phyloP scores from a whole-genome alignment of 30 jellyfish, hydroid and myxozoan species.

The Pelagia noctiluca region DNA sequence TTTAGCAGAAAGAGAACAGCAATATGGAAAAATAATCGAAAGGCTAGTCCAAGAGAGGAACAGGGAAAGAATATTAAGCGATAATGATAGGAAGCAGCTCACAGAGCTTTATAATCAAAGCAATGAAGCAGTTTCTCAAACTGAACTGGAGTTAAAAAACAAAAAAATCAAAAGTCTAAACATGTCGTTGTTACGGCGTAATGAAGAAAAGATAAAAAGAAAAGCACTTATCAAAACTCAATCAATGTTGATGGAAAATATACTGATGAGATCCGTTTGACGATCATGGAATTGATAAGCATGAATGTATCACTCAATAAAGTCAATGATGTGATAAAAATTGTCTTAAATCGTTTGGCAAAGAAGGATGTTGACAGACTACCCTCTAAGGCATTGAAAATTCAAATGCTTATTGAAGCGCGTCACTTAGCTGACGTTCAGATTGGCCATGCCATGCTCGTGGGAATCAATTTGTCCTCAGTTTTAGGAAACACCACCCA shows the following conservation, averaged over 20 bases:
- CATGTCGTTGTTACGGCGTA: background rate
- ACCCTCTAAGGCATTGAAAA: slow-evolving; percentile 36
- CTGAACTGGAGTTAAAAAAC: background rate
- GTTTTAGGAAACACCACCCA: slow-evolving; percentile 12
- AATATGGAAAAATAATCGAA: background rate
- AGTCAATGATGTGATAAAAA: slow-evolving; percentile 33
- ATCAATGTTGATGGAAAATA: slow-evolving; percentile 47
- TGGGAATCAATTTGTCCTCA: background rate
- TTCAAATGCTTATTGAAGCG: background rate
- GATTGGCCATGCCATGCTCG: slow-evolving; percentile 25
- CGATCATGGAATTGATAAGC: slow-evolving; percentile 30
- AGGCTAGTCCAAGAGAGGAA: background rate
- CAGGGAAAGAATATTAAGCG: background rate
- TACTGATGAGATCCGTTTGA: slow-evolving; percentile 12
- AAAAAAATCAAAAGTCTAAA: background rate
- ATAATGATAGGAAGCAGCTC: background rate
- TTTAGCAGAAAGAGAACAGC: slow-evolving; percentile 1
- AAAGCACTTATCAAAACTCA: slow-evolving; percentile 4
- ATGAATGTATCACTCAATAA: slow-evolving; percentile 41
- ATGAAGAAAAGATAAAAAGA: background rate
- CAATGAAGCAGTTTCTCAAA: too few relatives aligned
- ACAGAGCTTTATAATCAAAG: too few relatives aligned
- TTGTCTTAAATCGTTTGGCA: slow-evolving; percentile 7
- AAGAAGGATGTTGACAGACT: slow-evolving; percentile 16
- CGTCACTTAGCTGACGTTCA: background rate